Evolutionary conservation across 2,797 vertebrate genomes (phyloP).

Genomic region (Chaetodon trifasciatus): DNA sequence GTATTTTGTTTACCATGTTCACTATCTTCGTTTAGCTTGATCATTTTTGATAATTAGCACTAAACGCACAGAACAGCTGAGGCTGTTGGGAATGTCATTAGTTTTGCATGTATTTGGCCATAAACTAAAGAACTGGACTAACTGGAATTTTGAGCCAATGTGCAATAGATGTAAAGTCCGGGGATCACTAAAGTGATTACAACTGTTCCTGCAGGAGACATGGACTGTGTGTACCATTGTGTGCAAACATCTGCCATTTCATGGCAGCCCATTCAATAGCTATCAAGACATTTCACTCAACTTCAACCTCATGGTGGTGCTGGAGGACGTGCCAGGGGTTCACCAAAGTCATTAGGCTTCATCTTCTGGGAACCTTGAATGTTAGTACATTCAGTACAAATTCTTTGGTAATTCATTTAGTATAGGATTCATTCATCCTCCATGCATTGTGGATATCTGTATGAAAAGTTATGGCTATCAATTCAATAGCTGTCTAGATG

Average conservation of each 20-base stretch:
- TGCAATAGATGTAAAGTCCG: neutral
- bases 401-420: neutral
- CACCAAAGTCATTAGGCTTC: neutral
- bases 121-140: neutral
- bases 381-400: neutral
- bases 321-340: neutral
- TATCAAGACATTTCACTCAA: neutral
- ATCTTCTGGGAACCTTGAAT: neutral
- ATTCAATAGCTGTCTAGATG: neutral
- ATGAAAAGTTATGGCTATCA: neutral
- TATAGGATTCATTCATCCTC: neutral
- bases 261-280: neutral
- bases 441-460: neutral
- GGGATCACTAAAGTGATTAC: neutral
- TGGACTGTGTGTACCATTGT: neutral
- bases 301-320: neutral
- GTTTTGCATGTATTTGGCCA: neutral
- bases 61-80: neutral
- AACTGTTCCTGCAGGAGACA: neutral
- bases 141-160: neutral
- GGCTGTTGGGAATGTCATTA: neutral
- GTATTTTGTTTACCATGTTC: neutral
- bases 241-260: neutral
- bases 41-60: too few relatives aligned
- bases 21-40: too few relatives aligned